Evolutionary conservation across 2,797 vertebrate species (phyloP).

Genomic region (Loriculus beryllinus): DNA sequence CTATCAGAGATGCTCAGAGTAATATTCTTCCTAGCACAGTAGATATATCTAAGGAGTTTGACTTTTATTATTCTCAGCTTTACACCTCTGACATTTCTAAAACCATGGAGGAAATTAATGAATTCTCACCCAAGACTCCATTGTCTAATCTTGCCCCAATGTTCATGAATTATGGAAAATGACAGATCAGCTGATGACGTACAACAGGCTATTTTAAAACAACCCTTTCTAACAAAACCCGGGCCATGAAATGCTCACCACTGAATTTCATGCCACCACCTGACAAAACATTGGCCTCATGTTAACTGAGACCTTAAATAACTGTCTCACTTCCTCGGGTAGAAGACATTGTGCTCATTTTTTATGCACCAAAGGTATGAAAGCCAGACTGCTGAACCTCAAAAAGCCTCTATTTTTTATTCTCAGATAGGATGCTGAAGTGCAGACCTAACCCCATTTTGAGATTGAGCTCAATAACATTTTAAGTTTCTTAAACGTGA

Average conservation of each 20-base stretch:
- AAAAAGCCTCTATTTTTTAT: neutral
- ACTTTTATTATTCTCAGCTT: slow-evolving; percentile 65
- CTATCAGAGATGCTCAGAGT: slow-evolving; percentile 57
- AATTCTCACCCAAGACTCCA: slow-evolving; percentile 45
- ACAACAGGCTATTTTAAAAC: slow-evolving; percentile 38
- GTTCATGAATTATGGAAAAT: slow-evolving; percentile 67
- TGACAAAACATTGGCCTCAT: neutral
- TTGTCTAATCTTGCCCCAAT: slow-evolving; percentile 52
- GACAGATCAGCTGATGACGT: slow-evolving; percentile 43
- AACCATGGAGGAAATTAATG: slow-evolving; percentile 59
- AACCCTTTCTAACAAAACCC: neutral
- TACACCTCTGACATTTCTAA: slow-evolving; percentile 66
- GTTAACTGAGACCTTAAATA: neutral
- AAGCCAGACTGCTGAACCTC: neutral
- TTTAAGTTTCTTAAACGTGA: neutral
- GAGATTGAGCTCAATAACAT: neutral
- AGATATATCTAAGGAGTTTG: slow-evolving; percentile 52
- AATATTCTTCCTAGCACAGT: slow-evolving; percentile 51
- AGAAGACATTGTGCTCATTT: neutral
- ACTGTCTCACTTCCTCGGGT: neutral
- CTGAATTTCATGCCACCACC: neutral
- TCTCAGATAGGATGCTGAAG: neutral
- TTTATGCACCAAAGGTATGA: neutral
- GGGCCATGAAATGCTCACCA: neutral
- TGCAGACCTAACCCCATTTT: neutral